A percentile compares a stretch with the other conserved stretches of the same genome.
Evolutionary conservation across 2,888 invertebrate species (phyloP).

Genomic region (Pseudococcus jackbeardsleyi): DNA sequence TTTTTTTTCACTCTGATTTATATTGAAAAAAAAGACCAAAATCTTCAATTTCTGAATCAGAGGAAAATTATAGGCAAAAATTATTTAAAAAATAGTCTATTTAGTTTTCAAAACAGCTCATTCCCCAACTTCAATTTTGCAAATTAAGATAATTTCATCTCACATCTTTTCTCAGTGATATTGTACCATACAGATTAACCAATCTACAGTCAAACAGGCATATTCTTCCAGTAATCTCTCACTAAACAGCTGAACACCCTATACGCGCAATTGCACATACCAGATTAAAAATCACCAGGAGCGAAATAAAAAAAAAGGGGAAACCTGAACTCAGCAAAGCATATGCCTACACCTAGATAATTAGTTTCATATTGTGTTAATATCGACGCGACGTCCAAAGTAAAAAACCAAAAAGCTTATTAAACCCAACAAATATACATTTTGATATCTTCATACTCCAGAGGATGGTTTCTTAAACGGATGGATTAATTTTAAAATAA

Average conservation of each 20-base stretch:
- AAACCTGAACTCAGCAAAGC: neutral
- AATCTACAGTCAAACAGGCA: too few species aligned
- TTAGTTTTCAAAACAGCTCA: too few species aligned
- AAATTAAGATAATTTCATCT: too few species aligned
- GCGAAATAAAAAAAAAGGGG: neutral
- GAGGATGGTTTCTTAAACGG: neutral
- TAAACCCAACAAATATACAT: slow-evolving; percentile 26
- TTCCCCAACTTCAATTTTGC: too few species aligned
- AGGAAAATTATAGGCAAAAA: too few species aligned
- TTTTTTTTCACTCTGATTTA: too few species aligned
- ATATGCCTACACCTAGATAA: neutral
- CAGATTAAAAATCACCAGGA: neutral
- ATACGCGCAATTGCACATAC: neutral
- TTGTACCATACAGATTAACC: too few species aligned
- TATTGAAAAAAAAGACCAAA: too few species aligned
- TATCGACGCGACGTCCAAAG: slow-evolving; percentile 2
- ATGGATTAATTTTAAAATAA: slow-evolving; percentile 57
- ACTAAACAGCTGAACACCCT: neutral
- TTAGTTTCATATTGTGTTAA: slow-evolving; percentile 52
- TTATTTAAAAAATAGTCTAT: too few species aligned
- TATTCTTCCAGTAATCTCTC: too few species aligned
- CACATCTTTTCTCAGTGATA: too few species aligned
- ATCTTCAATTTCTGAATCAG: too few species aligned
- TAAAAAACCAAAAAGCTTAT: slow-evolving; percentile 2
- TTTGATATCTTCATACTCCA: slow-evolving; percentile 45